These are phyloP conservation scores for Tragelaphus scriptus DNA, from an alignment of 2,113 vertebrate genomes.

Conservation along the genomic window DNA sequence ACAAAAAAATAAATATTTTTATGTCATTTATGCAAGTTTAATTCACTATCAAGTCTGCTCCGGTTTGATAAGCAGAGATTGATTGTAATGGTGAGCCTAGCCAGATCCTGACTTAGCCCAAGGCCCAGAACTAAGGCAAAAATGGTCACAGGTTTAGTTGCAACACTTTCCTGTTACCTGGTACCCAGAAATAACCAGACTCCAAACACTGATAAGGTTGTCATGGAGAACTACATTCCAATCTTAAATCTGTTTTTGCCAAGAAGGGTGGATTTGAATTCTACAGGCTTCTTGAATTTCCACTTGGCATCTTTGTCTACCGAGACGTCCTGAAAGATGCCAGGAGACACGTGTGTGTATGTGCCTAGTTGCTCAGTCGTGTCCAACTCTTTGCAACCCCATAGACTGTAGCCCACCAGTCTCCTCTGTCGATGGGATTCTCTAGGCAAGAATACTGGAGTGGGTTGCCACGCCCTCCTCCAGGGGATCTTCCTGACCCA, in stretches of 20 bases:
- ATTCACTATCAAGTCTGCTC: neutral
- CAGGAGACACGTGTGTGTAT: neutral
- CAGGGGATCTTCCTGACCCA: neutral
- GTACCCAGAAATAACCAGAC: slow-evolving; percentile 40
- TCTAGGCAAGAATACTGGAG: neutral
- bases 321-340: neutral
- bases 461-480: neutral
- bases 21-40: neutral
- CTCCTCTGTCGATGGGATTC: neutral
- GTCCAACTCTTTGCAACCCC: neutral
- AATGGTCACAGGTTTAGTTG: neutral
- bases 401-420: neutral
- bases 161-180: slow-evolving; percentile 36
- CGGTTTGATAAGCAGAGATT: slow-evolving; percentile 34
- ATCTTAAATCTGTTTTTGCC: neutral
- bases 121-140: neutral
- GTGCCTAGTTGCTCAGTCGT: neutral
- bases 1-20: neutral
- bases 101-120: neutral
- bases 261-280: neutral
- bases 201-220: slow-evolving; percentile 58
- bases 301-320: neutral
- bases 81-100: neutral
- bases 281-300: slow-evolving; percentile 23
- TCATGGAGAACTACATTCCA: slow-evolving; percentile 30